These are phyloP conservation scores for Sebastes goodei DNA, from an alignment of 2,797 vertebrate species.

Conservation along the genomic window DNA sequence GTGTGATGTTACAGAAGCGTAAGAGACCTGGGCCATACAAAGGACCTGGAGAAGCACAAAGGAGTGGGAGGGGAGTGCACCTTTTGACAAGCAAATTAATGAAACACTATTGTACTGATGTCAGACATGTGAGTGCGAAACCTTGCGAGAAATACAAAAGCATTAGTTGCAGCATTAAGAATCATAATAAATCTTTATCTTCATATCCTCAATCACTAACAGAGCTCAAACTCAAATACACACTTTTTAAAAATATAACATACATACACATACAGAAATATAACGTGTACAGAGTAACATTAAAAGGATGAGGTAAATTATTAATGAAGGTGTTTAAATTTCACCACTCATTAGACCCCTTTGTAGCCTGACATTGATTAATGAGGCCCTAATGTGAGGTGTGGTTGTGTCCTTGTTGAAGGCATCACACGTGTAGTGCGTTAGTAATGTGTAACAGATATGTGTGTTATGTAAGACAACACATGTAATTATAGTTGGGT, in stretches of 20 bases:
- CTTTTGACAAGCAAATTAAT: not conserved
- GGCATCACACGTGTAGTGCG: not conserved
- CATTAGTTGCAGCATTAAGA: not conserved
- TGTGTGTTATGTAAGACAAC: not conserved
- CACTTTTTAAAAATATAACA: not conserved
- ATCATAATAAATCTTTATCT: not conserved
- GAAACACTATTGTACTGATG: not conserved
- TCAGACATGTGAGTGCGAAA: not conserved
- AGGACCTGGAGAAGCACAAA: not conserved
- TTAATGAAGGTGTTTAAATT: constrained; percentile 17
- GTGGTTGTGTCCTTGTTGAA: not conserved
- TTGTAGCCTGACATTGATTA: not conserved
- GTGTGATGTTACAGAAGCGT: not conserved
- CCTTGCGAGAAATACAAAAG: not conserved
- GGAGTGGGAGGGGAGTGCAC: not conserved
- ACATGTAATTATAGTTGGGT: not conserved
- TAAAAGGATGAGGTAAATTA: not conserved
- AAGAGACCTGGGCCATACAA: not conserved
- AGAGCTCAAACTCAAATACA: not conserved
- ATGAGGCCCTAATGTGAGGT: not conserved
- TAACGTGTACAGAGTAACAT: not conserved
- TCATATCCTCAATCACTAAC: not conserved
- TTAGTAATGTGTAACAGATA: constrained; percentile 6
- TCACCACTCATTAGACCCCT: not conserved
- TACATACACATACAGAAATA: not conserved